Base-by-base conservation (phyloP, 2,888 invertebrate species). In the Tanaodytes sp. region DNA sequence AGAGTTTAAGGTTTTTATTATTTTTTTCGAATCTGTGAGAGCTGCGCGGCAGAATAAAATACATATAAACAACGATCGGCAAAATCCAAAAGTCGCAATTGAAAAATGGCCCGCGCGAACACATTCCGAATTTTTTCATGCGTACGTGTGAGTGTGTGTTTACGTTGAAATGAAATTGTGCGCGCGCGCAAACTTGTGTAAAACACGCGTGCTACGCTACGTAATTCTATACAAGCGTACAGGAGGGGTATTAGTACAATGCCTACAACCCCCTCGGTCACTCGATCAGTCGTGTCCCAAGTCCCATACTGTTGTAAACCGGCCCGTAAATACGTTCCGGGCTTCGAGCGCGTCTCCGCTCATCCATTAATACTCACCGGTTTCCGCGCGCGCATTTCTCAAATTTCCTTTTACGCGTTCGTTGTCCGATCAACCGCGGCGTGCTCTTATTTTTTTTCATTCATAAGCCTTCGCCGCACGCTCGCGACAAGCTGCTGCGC, bases 201-300 rank as follows among this genome's bases (percentile, higher is more conserved):
- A 54, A 64, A 61, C 68, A 64, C 64, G 61, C 61, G 63, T 62
- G 57, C 40, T 52, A 51, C 48, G 57, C 61, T 65, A 48, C 79
- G 81, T 81, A 82, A 82, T 80, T 80, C 81, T 81, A 82, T 82
- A 82, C 80, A 78, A 76, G 75, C 77, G 71, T 70, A 75, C 75
- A 78, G 80, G 82, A 82, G 82, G 81, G 81, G 80, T 82, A 78
- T 79, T 79, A 78, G 76, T 75, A 77, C 78, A 79, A 82, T 82
- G 76, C n/a, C n/a, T n/a, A 66, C 82, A 83, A 84, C 83, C 84
- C 84, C 84, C 81, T 81, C 83, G 83, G 83, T 83, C 83, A 82
- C 82, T 83, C 83, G 84, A 84, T 84, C 83, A 83, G 83, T 84
- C 83, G 83, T 84, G 82, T 82, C 82, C 80, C 81, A 78, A 77